Conservation (phyloP, 2,888 invertebrate species). For the Nomada fucata region DNA sequence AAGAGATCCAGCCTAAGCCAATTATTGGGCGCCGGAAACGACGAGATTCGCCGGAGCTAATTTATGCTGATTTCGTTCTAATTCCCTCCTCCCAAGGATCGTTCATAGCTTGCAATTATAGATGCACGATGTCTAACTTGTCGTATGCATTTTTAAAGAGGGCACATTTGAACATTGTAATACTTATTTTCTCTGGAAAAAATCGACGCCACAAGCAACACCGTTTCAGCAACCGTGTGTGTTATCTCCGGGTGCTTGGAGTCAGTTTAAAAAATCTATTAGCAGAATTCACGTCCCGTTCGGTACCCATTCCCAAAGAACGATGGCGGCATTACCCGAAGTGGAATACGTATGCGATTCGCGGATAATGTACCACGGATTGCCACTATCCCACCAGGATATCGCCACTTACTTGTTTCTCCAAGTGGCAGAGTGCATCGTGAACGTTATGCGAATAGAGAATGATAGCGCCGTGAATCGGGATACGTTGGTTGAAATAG, state of each 20-base stretch:
- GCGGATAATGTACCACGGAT: slow-evolving; percentile 48
- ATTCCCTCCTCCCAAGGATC: slow-evolving; percentile 48
- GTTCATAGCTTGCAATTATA: slow-evolving; percentile 49
- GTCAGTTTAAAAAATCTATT: slow-evolving; percentile 24
- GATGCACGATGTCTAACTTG: slow-evolving; percentile 19
- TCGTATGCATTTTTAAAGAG: not conserved
- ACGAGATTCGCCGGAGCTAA: slow-evolving; percentile 74
- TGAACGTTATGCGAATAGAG: slow-evolving; percentile 2
- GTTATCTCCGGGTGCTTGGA: not conserved
- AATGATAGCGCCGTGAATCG: slow-evolving; percentile 15
- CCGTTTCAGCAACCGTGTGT: not conserved
- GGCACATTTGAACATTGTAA: too few relatives aligned
- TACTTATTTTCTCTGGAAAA: not conserved
- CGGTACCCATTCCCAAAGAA: slow-evolving; percentile 37
- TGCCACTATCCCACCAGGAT: slow-evolving; percentile 49
- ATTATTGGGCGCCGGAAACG: slow-evolving; percentile 77
- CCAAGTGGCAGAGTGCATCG: slow-evolving; percentile 18
- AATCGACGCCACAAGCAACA: too few relatives aligned
- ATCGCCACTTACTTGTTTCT: slow-evolving; percentile 57
- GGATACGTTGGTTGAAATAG: slow-evolving; percentile 58
- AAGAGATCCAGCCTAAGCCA: slow-evolving; percentile 76
- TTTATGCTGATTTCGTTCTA: slow-evolving; percentile 70
- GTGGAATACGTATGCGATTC: slow-evolving; percentile 14
- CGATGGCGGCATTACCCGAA: slow-evolving; percentile 28
- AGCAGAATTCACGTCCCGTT: slow-evolving; percentile 11